Conservation (phyloP, 2,888 invertebrate species). For the Anarsia innoxiella region DNA sequence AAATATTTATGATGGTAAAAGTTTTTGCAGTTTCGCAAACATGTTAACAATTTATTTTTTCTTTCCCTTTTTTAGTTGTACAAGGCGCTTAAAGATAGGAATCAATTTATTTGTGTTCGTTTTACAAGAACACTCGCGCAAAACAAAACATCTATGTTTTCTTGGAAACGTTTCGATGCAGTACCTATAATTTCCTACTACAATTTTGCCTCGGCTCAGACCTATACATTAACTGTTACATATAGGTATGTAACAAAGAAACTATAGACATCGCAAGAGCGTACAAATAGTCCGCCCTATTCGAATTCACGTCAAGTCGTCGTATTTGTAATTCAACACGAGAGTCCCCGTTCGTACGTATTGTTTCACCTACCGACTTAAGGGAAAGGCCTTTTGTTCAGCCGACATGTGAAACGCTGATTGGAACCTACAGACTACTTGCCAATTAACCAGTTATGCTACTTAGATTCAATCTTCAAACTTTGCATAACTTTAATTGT, state of each 20-base stretch:
- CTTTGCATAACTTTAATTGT: too few species aligned
- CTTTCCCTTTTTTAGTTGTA: too few species aligned
- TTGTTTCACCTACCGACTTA: slow-evolving; percentile 61
- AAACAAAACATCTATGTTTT: too few species aligned
- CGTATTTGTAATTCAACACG: slow-evolving; percentile 72
- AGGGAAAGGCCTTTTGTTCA: slow-evolving; percentile 36
- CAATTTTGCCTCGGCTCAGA: slow-evolving; percentile 1
- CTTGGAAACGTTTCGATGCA: too few species aligned
- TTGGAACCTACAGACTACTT: slow-evolving; percentile 25
- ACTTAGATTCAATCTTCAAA: background rate
- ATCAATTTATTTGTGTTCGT: too few species aligned
- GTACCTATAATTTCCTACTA: slow-evolving; percentile 4
- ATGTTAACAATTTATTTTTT: background rate
- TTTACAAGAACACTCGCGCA: too few species aligned
- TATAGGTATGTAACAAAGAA: slow-evolving; percentile 34
- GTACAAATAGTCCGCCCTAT: slow-evolving; percentile 46
- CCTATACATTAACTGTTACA: slow-evolving; percentile 2
- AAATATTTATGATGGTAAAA: background rate
- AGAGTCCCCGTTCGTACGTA: slow-evolving; percentile 49
- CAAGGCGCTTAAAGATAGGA: too few species aligned
- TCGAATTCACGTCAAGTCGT: slow-evolving; percentile 65
- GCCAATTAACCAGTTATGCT: slow-evolving; percentile 16
- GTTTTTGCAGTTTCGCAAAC: slow-evolving; percentile 6
- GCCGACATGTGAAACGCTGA: slow-evolving; percentile 32
- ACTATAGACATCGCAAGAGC: slow-evolving; percentile 32